phyloP scores from a whole-genome alignment of 2,797 vertebrate genomes.

The Lepus oiostolus region DNA sequence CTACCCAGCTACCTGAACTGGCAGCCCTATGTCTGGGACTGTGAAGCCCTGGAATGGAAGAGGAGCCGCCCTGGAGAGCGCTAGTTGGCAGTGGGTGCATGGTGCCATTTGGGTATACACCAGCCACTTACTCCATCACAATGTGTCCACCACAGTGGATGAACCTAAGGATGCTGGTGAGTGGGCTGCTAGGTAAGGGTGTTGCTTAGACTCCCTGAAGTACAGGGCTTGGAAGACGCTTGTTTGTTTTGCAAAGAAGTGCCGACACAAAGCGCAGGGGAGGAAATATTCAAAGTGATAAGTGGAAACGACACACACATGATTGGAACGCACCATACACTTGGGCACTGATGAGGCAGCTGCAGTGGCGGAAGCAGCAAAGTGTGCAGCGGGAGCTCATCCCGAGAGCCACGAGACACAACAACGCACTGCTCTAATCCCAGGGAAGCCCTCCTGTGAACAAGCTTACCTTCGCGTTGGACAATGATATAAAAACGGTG shows the following conservation, averaged over 20 bases:
- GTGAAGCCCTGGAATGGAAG: not conserved
- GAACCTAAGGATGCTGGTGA: not conserved
- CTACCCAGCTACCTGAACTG: not conserved
- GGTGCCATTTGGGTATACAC: not conserved
- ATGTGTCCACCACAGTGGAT: not conserved
- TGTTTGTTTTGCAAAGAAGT: not conserved
- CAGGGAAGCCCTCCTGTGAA: not conserved
- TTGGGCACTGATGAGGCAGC: not conserved
- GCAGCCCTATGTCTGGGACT: not conserved
- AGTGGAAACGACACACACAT: not conserved
- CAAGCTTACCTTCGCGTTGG: not conserved
- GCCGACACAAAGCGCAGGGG: not conserved
- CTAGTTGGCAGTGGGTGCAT: not conserved
- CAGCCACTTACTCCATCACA: not conserved
- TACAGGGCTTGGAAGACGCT: not conserved
- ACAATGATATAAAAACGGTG: not conserved
- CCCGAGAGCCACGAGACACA: not conserved
- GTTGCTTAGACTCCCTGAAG: conserved; percentile 10
- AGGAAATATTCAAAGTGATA: not conserved
- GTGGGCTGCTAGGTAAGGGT: not conserved
- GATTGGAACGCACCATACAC: not conserved
- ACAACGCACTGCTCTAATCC: not conserved
- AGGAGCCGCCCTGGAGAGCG: not conserved
- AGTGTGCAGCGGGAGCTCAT: not conserved
- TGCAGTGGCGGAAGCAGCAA: not conserved